Conservation (phyloP, 2,113 vertebrate genomes). For the Prochilodus magdalenae region DNA sequence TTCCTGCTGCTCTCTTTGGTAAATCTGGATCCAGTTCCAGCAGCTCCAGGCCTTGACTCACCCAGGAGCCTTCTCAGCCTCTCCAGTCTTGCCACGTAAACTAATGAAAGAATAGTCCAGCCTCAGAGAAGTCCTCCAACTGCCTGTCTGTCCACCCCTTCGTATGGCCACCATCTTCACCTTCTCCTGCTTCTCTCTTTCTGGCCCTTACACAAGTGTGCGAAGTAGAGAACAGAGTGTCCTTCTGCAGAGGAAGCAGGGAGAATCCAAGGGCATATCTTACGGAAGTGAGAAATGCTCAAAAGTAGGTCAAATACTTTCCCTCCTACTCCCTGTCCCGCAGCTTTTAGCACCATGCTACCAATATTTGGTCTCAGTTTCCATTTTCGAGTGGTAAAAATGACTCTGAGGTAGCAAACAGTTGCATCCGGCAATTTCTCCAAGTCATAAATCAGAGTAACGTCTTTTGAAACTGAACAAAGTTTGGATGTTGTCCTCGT, state of each 20-base stretch:
- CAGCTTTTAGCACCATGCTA: slow-evolving; percentile 49
- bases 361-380: slow-evolving; percentile 57
- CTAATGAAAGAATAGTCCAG: slow-evolving; percentile 2
- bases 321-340: slow-evolving; percentile 55
- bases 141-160: not conserved
- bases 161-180: not conserved
- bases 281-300: slow-evolving; percentile 64
- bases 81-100: slow-evolving; percentile 31
- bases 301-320: slow-evolving; percentile 77
- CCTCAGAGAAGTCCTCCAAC: not conserved
- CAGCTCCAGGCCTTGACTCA: slow-evolving; percentile 40
- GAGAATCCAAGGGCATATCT: slow-evolving; percentile 62
- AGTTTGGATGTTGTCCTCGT: slow-evolving; percentile 46
- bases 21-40: slow-evolving; percentile 37
- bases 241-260: slow-evolving; percentile 35
- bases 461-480: slow-evolving; percentile 44
- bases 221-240: slow-evolving; percentile 36
- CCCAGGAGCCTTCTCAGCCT: slow-evolving; percentile 27
- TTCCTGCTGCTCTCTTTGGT: slow-evolving; percentile 26
- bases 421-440: slow-evolving; percentile 57
- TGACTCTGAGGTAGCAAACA: slow-evolving; percentile 57
- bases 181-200: slow-evolving; percentile 23
- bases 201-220: slow-evolving; percentile 24
- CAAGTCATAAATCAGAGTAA: slow-evolving; percentile 52
- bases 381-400: slow-evolving; percentile 62